Conservation (phyloP, 2,113 vertebrate genomes). For the cattle (Bos taurus) region DNA sequence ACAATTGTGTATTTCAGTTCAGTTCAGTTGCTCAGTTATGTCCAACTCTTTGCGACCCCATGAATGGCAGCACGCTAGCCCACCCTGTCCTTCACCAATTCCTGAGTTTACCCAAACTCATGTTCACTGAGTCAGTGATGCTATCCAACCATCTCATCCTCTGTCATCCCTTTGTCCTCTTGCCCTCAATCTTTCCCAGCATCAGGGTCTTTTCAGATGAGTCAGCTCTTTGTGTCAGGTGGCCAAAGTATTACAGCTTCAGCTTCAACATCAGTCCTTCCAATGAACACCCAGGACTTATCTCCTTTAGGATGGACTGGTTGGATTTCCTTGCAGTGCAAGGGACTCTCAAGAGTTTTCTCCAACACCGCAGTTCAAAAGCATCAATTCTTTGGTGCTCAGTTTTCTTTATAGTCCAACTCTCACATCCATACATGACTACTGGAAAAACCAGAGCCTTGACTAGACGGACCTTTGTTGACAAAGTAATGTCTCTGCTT, state of each 20-base stretch:
- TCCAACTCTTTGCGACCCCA: not conserved
- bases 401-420: not conserved
- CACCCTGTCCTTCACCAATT: not conserved
- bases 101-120: not conserved
- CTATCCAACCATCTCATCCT: not conserved
- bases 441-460: not conserved
- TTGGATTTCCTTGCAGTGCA: not conserved
- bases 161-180: not conserved
- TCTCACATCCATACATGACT: not conserved
- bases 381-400: rapidly evolving
- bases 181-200: not conserved
- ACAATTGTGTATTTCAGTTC: not conserved
- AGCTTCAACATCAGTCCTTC: not conserved
- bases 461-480: not conserved
- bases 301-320: not conserved
- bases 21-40: not conserved
- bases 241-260: not conserved
- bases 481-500: not conserved
- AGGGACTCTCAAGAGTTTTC: not conserved
- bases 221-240: not conserved
- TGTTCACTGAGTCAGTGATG: not conserved
- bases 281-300: not conserved
- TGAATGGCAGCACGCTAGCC: rapidly evolving
- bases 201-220: not conserved
- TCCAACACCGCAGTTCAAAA: not conserved